phyloP scores from a whole-genome alignment of 1,140 invertebrate species.

The Mya arenaria region DNA sequence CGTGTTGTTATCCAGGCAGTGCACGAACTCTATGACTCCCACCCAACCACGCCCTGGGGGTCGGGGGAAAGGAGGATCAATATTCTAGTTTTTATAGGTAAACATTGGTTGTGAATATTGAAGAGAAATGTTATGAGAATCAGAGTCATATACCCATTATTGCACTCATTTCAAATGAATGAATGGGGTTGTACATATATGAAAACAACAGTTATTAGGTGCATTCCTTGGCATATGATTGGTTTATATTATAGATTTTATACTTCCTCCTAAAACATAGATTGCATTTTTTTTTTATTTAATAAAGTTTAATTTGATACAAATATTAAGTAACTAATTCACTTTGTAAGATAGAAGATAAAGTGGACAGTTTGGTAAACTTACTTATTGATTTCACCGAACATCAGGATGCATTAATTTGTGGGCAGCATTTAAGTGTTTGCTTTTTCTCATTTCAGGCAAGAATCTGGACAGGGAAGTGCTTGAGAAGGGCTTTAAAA shows the following conservation, averaged over 20 bases:
- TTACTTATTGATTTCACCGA: background rate
- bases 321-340: background rate
- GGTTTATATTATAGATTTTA: background rate
- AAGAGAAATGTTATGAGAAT: background rate
- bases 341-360: background rate
- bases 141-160: background rate
- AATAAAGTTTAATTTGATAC: background rate
- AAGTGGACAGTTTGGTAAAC: background rate
- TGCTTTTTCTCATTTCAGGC: conserved; percentile 52
- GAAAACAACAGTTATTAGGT: background rate
- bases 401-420: background rate
- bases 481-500: conserved; percentile 39
- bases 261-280: background rate
- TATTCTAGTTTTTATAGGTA: conserved; percentile 78
- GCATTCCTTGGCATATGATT: background rate
- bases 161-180: background rate
- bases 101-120: background rate
- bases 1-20: conserved; percentile 76
- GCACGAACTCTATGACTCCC: conserved; percentile 76
- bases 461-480: conserved; percentile 55
- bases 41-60: conserved; percentile 68
- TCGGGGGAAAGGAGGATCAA: conserved; percentile 55
- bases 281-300: background rate
- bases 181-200: background rate
- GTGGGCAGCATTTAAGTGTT: background rate